A percentile compares a stretch with the other conserved stretches of the same genome.
Conservation (phyloP, 2,888 invertebrate species). For the Eugnorisma glareosa region DNA sequence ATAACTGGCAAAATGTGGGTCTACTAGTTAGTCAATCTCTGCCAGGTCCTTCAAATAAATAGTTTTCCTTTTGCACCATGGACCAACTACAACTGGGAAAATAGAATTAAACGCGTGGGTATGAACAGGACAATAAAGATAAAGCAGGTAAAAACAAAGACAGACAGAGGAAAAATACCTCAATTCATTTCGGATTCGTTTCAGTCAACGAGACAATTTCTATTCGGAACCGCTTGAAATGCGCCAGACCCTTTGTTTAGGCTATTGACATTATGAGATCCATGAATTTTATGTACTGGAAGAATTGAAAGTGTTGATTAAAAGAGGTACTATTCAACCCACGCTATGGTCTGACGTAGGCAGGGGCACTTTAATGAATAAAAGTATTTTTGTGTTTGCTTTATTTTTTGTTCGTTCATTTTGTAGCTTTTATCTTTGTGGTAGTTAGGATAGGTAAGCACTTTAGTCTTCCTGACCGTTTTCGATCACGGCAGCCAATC, state of each 20-base stretch:
- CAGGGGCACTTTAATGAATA: constrained; percentile 23
- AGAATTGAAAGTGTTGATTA: constrained; percentile 38
- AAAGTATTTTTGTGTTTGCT: constrained; percentile 11
- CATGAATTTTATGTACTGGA: constrained; percentile 46
- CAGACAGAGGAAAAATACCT: constrained; percentile 28
- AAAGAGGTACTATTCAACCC: constrained; percentile 28
- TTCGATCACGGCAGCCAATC: too few relatives aligned
- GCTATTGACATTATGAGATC: neutral
- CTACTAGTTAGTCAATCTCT: neutral
- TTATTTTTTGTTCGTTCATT: neutral
- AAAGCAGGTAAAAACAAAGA: constrained; percentile 16
- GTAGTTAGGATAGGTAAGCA: neutral
- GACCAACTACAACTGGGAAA: neutral
- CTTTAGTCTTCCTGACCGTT: too few relatives aligned
- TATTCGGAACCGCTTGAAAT: constrained; percentile 55
- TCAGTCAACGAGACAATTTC: constrained; percentile 54
- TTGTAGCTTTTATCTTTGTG: neutral
- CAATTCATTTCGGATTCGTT: constrained; percentile 54
- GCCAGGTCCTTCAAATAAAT: neutral
- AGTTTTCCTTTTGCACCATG: neutral
- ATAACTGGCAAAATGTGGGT: neutral
- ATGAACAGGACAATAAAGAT: constrained; percentile 33
- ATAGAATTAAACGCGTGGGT: constrained; percentile 11
- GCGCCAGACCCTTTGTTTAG: constrained; percentile 32
- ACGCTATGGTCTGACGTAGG: constrained; percentile 7